These are phyloP conservation scores for Dolichopus griseipennis DNA, from an alignment of 2,888 invertebrate genomes.

Conservation along the genomic window DNA sequence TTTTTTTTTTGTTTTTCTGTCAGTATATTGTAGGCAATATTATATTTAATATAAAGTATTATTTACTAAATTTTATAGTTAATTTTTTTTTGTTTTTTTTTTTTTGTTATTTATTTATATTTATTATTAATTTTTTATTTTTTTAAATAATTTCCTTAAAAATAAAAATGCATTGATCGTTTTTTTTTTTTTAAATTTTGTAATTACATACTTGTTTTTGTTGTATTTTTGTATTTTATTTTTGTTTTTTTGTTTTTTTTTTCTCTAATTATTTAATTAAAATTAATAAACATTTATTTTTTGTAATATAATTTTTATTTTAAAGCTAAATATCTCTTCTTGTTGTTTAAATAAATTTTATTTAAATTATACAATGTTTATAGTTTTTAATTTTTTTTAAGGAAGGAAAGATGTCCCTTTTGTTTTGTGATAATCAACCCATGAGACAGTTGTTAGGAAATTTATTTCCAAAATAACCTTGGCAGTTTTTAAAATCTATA, in stretches of 20 bases:
- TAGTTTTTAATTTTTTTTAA: too few species aligned
- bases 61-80: background rate
- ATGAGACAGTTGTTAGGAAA: too few species aligned
- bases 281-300: too few species aligned
- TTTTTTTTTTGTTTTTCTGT: background rate
- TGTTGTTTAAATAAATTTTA: background rate
- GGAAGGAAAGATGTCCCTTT: too few species aligned
- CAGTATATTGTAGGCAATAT: background rate
- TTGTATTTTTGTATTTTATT: background rate
- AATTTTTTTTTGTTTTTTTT: background rate
- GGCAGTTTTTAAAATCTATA: too few species aligned
- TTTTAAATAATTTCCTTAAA: background rate
- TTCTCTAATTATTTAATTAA: background rate
- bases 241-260: background rate
- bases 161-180: constrained; percentile 4
- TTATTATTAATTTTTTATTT: background rate
- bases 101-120: background rate
- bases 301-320: too few species aligned
- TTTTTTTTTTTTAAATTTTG: background rate
- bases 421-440: too few species aligned
- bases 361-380: too few species aligned
- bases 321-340: background rate
- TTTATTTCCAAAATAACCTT: too few species aligned
- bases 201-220: background rate
- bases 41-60: constrained; percentile 4